These are phyloP conservation scores for Crypturellus tataupa DNA, from an alignment of 2,797 vertebrate species.

Conservation along the genomic window DNA sequence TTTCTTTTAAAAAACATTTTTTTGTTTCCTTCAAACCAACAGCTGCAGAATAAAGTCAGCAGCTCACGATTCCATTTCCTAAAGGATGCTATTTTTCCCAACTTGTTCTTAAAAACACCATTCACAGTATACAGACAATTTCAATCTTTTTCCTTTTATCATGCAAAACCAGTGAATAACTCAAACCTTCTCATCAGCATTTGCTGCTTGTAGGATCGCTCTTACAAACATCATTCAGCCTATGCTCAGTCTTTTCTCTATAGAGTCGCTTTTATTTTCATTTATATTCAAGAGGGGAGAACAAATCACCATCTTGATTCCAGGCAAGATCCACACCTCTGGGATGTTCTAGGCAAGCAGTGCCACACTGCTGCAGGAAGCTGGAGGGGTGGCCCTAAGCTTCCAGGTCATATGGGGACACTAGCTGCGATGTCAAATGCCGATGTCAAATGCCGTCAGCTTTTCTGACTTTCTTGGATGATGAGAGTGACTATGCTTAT, in stretches of 20 bases:
- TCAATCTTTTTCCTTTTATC: constrained; percentile 57
- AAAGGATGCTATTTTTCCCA: constrained; percentile 54
- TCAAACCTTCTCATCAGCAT: constrained; percentile 55
- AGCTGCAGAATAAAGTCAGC: constrained; percentile 68
- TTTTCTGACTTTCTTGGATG: neutral
- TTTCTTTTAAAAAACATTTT: constrained; percentile 3
- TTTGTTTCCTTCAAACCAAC: constrained; percentile 45
- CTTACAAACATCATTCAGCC: neutral
- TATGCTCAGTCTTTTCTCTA: constrained; percentile 19
- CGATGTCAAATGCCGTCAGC: neutral
- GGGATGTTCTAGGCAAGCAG: neutral
- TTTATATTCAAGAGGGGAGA: constrained; percentile 40
- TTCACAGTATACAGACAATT: constrained; percentile 59
- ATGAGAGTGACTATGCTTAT: neutral
- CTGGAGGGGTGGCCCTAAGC: neutral
- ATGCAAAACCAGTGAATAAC: constrained; percentile 56
- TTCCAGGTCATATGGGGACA: neutral
- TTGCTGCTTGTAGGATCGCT: constrained; percentile 7
- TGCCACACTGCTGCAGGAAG: neutral
- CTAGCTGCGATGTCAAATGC: neutral
- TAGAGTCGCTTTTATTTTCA: constrained; percentile 13
- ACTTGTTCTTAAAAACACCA: constrained; percentile 53
- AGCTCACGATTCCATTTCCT: constrained; percentile 26
- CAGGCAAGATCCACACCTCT: constrained; percentile 34
- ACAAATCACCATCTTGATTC: constrained; percentile 33